Evolutionary conservation across 23 tunicate genomes (phyloP).

Genomic region (Trididemnum nubilum): DNA sequence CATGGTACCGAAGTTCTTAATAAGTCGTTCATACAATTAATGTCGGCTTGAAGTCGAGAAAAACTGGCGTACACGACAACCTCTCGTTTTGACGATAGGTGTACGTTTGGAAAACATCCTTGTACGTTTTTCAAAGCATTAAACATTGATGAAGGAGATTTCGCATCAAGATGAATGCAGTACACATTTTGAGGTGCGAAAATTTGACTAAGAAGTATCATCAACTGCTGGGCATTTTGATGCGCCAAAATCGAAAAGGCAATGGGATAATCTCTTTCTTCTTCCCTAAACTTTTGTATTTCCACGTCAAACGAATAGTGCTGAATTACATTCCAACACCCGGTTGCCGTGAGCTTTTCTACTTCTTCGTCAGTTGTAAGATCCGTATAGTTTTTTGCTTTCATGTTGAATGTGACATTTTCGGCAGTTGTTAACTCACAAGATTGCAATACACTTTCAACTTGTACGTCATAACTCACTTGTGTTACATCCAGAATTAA

Average conservation of each 20-base stretch:
- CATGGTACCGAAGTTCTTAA: conserved; percentile 8
- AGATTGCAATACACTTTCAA: too few relatives aligned
- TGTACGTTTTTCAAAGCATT: neutral
- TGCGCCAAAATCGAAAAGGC: conserved; percentile 47
- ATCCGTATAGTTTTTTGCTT: too few relatives aligned
- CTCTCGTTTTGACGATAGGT: conserved; percentile 20
- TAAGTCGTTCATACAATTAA: conserved; percentile 58
- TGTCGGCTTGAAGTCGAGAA: conserved; percentile 54
- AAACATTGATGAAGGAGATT: neutral
- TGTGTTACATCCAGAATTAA: too few relatives aligned
- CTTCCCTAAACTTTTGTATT: neutral
- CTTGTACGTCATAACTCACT: too few relatives aligned
- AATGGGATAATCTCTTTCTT: conserved; percentile 31
- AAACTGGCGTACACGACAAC: conserved; percentile 39
- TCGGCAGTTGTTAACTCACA: too few relatives aligned
- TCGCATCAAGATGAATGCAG: conserved; percentile 63
- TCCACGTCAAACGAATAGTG: neutral
- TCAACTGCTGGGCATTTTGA: conserved; percentile 28
- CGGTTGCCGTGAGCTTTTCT: neutral
- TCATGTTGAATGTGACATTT: too few relatives aligned
- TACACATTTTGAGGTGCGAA: conserved; percentile 57
- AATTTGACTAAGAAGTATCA: conserved; percentile 49
- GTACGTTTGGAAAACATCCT: conserved; percentile 53
- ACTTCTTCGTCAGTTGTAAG: neutral
- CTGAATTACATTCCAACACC: neutral